Percentiles rank a stretch among this genome's conserved stretches.
Conservation (phyloP, 2,888 invertebrate genomes). For the Dryomyza anilis region DNA sequence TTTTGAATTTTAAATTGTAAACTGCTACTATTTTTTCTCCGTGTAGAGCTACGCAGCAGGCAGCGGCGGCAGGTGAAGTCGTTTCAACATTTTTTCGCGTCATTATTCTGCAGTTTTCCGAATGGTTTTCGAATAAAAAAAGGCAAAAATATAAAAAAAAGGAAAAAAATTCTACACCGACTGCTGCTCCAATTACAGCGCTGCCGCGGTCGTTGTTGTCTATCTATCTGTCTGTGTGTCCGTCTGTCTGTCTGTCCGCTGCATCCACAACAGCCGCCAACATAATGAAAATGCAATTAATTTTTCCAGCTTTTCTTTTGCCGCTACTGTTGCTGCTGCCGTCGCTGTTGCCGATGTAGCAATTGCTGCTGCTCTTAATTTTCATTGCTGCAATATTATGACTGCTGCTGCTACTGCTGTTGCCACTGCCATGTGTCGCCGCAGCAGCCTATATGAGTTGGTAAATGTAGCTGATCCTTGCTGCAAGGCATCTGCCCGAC, state of each 20-base stretch:
- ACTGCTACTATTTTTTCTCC: too few species aligned
- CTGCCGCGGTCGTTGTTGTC: constrained; percentile 2
- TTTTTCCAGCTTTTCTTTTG: constrained; percentile 55
- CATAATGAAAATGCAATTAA: constrained; percentile 62
- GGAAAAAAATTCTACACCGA: not conserved
- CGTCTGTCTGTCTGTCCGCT: not conserved
- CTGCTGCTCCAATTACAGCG: constrained; percentile 21
- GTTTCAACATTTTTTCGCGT: constrained; percentile 23
- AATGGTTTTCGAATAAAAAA: constrained; percentile 22
- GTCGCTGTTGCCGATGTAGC: constrained; percentile 19
- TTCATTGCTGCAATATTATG: constrained; percentile 35
- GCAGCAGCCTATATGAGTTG: too few species aligned
- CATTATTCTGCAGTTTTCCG: constrained; percentile 30
- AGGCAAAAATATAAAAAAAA: not conserved
- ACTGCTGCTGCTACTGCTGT: constrained; percentile 22
- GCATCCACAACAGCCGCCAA: constrained; percentile 39
- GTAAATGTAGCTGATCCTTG: constrained; percentile 6
- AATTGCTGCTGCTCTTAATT: constrained; percentile 27
- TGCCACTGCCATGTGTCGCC: too few species aligned
- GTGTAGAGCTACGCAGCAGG: too few species aligned
- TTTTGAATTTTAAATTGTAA: too few species aligned
- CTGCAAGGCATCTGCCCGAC: not conserved
- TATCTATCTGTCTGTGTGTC: not conserved
- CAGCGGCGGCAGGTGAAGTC: not conserved
- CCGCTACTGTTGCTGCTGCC: constrained; percentile 28